Evolutionary conservation across 2,113 vertebrate genomes (phyloP).

Genomic region (Chunga burmeisteri): DNA sequence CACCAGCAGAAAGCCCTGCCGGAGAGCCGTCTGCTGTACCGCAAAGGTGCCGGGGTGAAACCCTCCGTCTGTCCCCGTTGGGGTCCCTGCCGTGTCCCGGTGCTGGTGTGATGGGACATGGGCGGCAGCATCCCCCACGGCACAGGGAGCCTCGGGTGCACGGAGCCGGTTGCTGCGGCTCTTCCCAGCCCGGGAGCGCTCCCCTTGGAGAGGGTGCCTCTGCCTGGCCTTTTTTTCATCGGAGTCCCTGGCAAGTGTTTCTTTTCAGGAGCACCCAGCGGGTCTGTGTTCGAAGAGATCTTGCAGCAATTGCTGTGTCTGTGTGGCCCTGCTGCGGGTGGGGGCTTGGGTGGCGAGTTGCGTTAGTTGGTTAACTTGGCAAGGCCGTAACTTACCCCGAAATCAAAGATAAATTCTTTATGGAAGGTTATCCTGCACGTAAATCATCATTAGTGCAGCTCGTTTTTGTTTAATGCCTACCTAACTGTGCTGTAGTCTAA

Average conservation of each 20-base stretch:
- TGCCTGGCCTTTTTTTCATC: background rate
- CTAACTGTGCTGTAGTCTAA: slow-evolving; percentile 70
- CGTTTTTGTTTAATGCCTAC: slow-evolving; percentile 74
- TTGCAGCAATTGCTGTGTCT: background rate
- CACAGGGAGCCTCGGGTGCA: background rate
- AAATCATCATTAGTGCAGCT: slow-evolving; percentile 76
- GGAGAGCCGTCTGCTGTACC: background rate
- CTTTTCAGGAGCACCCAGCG: background rate
- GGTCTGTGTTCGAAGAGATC: background rate
- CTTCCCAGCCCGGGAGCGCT: too few relatives aligned
- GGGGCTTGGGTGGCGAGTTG: background rate
- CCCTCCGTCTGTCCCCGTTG: fast-evolving
- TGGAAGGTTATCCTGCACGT: slow-evolving; percentile 71
- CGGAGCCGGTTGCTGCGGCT: background rate
- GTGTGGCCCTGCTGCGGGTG: background rate
- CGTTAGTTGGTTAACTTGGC: slow-evolving; percentile 70
- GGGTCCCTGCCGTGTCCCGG: background rate
- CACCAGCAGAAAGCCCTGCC: background rate
- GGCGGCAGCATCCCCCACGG: fast-evolving
- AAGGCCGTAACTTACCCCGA: slow-evolving; percentile 61
- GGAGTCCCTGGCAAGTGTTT: background rate
- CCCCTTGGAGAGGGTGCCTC: background rate
- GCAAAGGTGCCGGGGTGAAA: fast-evolving
- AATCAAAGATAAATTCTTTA: slow-evolving; percentile 72
- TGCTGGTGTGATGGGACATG: background rate